phyloP scores from a whole-genome alignment of 2,797 vertebrate species.

The Zalophus californianus region DNA sequence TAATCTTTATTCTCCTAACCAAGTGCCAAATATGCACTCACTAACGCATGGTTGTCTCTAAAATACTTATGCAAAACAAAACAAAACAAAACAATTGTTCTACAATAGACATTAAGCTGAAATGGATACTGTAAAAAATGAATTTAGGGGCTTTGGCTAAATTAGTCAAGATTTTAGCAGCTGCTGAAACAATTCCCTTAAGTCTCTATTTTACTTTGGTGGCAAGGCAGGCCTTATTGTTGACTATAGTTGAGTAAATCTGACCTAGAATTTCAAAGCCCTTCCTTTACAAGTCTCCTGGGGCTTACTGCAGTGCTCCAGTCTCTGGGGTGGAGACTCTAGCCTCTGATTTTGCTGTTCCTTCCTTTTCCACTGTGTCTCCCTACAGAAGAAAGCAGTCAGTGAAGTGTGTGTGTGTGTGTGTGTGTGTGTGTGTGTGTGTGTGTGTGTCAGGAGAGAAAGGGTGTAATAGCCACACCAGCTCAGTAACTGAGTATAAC shows the following conservation, averaged over 20 bases:
- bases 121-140: not conserved
- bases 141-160: not conserved
- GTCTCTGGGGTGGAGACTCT: not conserved
- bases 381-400: not conserved
- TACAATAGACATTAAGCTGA: not conserved
- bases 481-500: not conserved
- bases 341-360: not conserved
- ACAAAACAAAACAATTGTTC: not conserved
- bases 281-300: not conserved
- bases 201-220: not conserved
- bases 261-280: not conserved
- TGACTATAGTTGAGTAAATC: not conserved
- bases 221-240: not conserved
- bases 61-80: constrained; percentile 19
- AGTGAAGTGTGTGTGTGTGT: not conserved
- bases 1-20: constrained; percentile 1
- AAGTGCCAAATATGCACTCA: not conserved
- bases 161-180: not conserved
- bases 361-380: not conserved
- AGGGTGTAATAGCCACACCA: not conserved
- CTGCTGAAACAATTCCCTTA: not conserved
- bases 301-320: not conserved
- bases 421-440: not conserved
- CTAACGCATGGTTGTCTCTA: not conserved
- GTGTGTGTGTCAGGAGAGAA: not conserved